phyloP scores from a whole-genome alignment of 1,140 invertebrate genomes.

The Drosophila seguyi region DNA sequence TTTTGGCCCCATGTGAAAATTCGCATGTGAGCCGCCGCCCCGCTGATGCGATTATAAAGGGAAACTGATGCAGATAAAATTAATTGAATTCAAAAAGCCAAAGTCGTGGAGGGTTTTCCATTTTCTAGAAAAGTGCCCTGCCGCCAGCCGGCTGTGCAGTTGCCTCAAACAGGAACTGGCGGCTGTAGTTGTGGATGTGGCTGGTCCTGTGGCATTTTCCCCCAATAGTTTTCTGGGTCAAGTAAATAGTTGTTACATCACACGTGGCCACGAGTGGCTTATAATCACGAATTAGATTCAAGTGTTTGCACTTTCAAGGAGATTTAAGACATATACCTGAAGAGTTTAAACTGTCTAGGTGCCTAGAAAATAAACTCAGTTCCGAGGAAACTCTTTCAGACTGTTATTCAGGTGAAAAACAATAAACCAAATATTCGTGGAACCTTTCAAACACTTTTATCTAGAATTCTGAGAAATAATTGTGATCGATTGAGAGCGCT shows the following conservation, averaged over 20 bases:
- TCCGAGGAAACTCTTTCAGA: neutral
- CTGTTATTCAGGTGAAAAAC: neutral
- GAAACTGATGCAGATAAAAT: constrained; percentile 83
- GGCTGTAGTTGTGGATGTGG: neutral
- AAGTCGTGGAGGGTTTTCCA: constrained; percentile 59
- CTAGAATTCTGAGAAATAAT: neutral
- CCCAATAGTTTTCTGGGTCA: constrained; percentile 42
- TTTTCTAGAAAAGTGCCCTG: constrained; percentile 42
- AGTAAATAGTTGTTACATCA: constrained; percentile 33
- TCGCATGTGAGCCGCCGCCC: constrained; percentile 60
- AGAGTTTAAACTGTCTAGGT: neutral
- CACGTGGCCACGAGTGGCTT: constrained; percentile 11
- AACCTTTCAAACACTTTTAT: constrained; percentile 8
- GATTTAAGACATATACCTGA: neutral
- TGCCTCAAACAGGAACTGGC: neutral
- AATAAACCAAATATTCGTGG: constrained; percentile 8
- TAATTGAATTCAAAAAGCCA: constrained; percentile 83
- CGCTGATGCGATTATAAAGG: constrained; percentile 81
- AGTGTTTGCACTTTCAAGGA: constrained; percentile 6
- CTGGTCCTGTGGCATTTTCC: constrained; percentile 9
- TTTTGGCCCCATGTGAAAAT: constrained; percentile 6
- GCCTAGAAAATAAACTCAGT: neutral
- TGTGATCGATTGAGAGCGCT: neutral
- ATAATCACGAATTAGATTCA: constrained; percentile 38
- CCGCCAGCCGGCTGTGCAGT: constrained; percentile 17